Evolutionary conservation across 2,113 vertebrate species (phyloP), one percentile per base, ranked within the genome.

Genomic region (Phrynocephalus versicolor): DNA sequence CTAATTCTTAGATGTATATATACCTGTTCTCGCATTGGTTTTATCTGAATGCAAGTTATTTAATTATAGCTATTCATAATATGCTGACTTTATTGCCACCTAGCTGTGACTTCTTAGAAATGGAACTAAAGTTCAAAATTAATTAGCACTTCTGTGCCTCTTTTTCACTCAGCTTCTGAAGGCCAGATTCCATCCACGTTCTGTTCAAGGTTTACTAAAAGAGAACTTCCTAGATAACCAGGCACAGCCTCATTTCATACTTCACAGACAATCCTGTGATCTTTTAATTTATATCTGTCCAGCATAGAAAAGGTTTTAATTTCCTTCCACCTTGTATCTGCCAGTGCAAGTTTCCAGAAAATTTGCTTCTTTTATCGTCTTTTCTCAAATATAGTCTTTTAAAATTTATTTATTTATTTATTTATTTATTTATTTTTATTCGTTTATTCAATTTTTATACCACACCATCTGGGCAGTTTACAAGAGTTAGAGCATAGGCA

Each of bases 61-160:
- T 71, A 82, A 85, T 83, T 55, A 86, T 85, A 6, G 69, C 51
- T 88, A 65, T 75, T 75, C 60, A 2, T 69, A 41, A 58, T 69
- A 41, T n/a, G 30, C 45, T 0, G 4, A 81, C 69, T 75, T 60
- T 73, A 87, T 92, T 85, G 72, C 79, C 87, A 83, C 87, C 76
- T 41, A 21, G 79, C 87, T 65, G 87, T n/a, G 83, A 1, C 51
- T 57, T 41, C 7, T 2, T 65, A 75, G 69, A 51, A 86, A n/a
- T 23, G 85, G 71, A 71, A 85, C 14, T 71, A 57, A 73, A 80
- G 19, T 85, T 51, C 64, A 25, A 85, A 85, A 79, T 35, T 85
- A 85, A 85, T 85, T 85, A 72, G 55, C 62, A 12, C 18, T 73
- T 64, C 69, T 72, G 33, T 73, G 64, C 3, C 60, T 76, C 51